phyloP scores from a whole-genome alignment of 2,797 vertebrate genomes.

The Austrolebias charrua region DNA sequence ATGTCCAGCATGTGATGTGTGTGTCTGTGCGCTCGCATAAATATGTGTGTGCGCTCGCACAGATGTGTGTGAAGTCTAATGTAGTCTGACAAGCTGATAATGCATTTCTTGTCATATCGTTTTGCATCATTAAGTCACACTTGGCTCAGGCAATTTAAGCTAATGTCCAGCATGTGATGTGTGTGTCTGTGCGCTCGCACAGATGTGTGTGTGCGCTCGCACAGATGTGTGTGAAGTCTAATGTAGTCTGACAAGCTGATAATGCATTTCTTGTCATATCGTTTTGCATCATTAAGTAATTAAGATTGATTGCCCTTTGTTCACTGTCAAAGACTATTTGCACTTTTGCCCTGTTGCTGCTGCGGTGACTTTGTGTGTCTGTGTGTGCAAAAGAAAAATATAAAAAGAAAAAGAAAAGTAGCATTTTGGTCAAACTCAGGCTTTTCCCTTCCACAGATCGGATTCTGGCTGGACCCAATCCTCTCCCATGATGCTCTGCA shows the following conservation, averaged over 20 bases:
- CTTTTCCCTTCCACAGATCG: slow-evolving; percentile 72
- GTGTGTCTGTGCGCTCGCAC: slow-evolving; percentile 20
- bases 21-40: slow-evolving; percentile 16
- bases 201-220: slow-evolving; percentile 27
- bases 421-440: slow-evolving; percentile 44
- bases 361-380: slow-evolving; percentile 15
- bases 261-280: slow-evolving; percentile 63
- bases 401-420: not conserved
- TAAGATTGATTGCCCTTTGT: slow-evolving; percentile 67
- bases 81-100: slow-evolving; percentile 59
- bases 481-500: slow-evolving; percentile 82
- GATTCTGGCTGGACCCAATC: slow-evolving; percentile 78
- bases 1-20: slow-evolving; percentile 35
- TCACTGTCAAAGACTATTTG: slow-evolving; percentile 49
- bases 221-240: slow-evolving; percentile 41
- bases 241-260: slow-evolving; percentile 58
- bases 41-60: slow-evolving; percentile 30
- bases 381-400: not conserved
- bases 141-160: slow-evolving; percentile 36
- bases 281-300: slow-evolving; percentile 68
- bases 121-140: slow-evolving; percentile 65
- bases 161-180: slow-evolving; percentile 36
- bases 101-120: slow-evolving; percentile 60
- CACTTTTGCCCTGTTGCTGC: slow-evolving; percentile 15
- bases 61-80: slow-evolving; percentile 46